Evolutionary conservation across 2,888 invertebrate genomes (phyloP), one percentile per base, ranked within the genome.

Genomic region (Acanthosoma haemorrhoidale): DNA sequence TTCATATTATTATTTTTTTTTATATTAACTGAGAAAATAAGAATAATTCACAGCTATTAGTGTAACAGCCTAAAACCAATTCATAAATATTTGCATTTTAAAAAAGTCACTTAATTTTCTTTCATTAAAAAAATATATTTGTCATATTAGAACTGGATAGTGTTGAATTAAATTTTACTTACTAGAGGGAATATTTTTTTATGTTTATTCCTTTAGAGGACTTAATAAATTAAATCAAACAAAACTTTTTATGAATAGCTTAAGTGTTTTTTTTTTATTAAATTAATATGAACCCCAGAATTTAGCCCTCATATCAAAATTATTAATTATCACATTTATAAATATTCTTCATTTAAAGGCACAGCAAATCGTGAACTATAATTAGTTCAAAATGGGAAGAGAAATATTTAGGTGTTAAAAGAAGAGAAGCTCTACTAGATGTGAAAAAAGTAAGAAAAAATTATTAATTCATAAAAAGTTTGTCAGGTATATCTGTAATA

Each of bases 371-470:
- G n/a, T 63, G 63, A 25, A 41, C 41, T 58, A 68, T 68, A 68
- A 68, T 68, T 68, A 58, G 68, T 68, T 68, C 68, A 59, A 38
- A 38, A 3, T 41, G 41, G 57, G 68, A 68, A 34, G 39, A 58
- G 58, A 69, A 69, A 69, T 58, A 38, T 32, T 41, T 38, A 61
- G 32, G 39, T 59, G 68, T 68, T 68, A 68, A 57, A 38, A 51
- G 36, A 68, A 67, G 36, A 34, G 38, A 68, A 58, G 38, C 67
- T 57, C 58, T 68, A 63, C 63, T 63, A 63, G 25, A 63, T 39
- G 39, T 21, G 38, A 39, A 63, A 63, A 63, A 63, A 63, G n/a
- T n/a, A n/a, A 29, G 15, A 31, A 39, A 63, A 63, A 63, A 63
- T 8, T 63, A 51, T 51, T 51, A 51, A 51, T 51, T 25, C 25